Conservation (phyloP, 1,140 invertebrate genomes). For the Diorhabda sublineata region DNA sequence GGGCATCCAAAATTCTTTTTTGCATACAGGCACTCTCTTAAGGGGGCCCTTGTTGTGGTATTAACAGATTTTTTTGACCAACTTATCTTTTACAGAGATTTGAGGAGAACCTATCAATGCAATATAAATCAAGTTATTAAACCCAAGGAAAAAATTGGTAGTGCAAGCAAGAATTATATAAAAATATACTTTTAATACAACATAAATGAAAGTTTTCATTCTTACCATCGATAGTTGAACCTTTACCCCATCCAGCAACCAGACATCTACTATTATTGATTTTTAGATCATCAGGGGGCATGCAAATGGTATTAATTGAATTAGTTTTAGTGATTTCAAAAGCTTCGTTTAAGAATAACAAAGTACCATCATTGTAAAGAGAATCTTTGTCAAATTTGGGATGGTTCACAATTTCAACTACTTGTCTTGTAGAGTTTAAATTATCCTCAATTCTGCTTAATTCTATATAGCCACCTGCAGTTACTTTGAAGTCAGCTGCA, state of each 20-base stretch:
- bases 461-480: slow-evolving; percentile 69
- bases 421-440: slow-evolving; percentile 54
- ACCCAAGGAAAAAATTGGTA: too few relatives aligned
- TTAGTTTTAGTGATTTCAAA: slow-evolving; percentile 50
- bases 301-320: slow-evolving; percentile 42
- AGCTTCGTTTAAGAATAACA: slow-evolving; percentile 54
- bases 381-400: slow-evolving; percentile 49
- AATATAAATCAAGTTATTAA: too few relatives aligned
- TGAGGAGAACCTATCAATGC: too few relatives aligned
- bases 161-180: too few relatives aligned
- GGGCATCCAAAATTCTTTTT: background rate
- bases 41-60: too few relatives aligned
- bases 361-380: slow-evolving; percentile 56
- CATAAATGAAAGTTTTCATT: too few relatives aligned
- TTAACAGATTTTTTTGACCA: too few relatives aligned
- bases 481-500: slow-evolving; percentile 51
- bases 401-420: slow-evolving; percentile 54
- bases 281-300: slow-evolving; percentile 44
- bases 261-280: slow-evolving; percentile 54
- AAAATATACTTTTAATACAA: too few relatives aligned
- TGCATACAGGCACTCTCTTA: too few relatives aligned
- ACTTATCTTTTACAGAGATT: too few relatives aligned
- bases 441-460: slow-evolving; percentile 56
- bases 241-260: slow-evolving; percentile 80
- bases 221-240: background rate